Evolutionary conservation across 64 coral and sea anemone species (phyloP), one percentile per base, ranked within the genome.

Genomic region (Actinia equina): DNA sequence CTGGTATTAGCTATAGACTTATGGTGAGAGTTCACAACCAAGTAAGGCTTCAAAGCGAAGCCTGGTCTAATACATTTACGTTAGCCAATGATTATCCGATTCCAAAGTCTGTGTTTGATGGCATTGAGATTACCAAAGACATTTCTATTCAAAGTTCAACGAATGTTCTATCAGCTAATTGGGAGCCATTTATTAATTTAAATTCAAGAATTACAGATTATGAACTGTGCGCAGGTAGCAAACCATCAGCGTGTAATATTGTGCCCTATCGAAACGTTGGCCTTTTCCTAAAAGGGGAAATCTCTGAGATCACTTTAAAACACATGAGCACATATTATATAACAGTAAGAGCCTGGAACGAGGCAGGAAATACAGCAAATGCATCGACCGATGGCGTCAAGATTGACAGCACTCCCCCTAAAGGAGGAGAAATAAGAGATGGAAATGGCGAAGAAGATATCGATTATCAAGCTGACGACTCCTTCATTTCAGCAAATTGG

Each of bases 401-500:
- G 77, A 87, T 98, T 0, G 96, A 98, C 83, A 71, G 79, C 11
- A 92, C 93, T 7, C 44, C 90, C 9, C 96, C 96, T 16, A 51
- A 87, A 57, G 80, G 79, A 20, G 90, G 83, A 15, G 10, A 25
- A 59, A 88, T 92, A 14, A 81, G 88, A 52, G 93, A 98, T 55
- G 96, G 96, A 51, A 44, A 83, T 55, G 87, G 52, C 44, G 52
- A 83, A 5, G 49, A 64, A 53, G 96, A 98, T 58, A 86, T 93
- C 5, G 91, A 98, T 87, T 84, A 90, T 59, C 96, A 98, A 83
- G 91, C 76, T 55, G 88, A 89, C 45, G 90, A 79, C 15, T 77
- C 93, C 18, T 92, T 77, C 20, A 87, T 98, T 20, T 92, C 88
- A 14, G 96, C 96, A 4, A 93, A 92, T 46, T 98, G 96, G 96